Base-by-base conservation (phyloP, 1,140 invertebrate species). In the Wasmannia auropunctata region DNA sequence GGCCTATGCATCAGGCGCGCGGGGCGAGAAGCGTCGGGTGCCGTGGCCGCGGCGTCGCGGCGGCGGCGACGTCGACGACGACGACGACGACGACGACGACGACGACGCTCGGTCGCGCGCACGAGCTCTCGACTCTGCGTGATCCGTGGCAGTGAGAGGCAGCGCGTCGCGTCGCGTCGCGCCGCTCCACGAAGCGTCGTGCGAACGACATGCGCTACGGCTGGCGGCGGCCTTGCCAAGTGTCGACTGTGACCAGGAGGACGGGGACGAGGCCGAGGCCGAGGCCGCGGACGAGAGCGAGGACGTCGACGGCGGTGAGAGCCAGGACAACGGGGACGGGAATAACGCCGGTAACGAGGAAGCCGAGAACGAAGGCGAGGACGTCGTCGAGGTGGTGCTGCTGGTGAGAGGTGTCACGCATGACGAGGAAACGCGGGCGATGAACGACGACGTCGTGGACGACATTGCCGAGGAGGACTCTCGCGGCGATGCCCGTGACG, bases 401-500 rank as follows among this genome's bases (percentile, higher is more conserved):
- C 7, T 79, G 62, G 6, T 79, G 40, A 88, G 22, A 56, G 60
- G 43, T 74, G 75, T 43, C 14, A 70, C 22, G 25, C 63, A 79
- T 60, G 43, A 51, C 19, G 72, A 72, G 37, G 28, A 31, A 80
- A 88, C 62, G 75, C n/a, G 79, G 16, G 28, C n/a, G 74, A 90
- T 88, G 89, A 90, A 63, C 83, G 86, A 88, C 65, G 65, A 69
- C 83, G 86, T 86, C 54, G 58, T 80, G 72, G 67, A 88, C 40
- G 77, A 77, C 83, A 79, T 75, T 72, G 58, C 51, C 83, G 86
- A 86, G 40, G 83, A 83, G 49, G 83, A 90, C 16, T 72, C 46
- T 83, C 76, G 70, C 58, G 86, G 79, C 89, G 83, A 90, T 90
- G 88, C 76, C 49, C 63, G 88, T 90, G 88, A 86, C 87, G 62